phyloP scores from a whole-genome alignment of 2,113 vertebrate species.

The Trogon surrucura region DNA sequence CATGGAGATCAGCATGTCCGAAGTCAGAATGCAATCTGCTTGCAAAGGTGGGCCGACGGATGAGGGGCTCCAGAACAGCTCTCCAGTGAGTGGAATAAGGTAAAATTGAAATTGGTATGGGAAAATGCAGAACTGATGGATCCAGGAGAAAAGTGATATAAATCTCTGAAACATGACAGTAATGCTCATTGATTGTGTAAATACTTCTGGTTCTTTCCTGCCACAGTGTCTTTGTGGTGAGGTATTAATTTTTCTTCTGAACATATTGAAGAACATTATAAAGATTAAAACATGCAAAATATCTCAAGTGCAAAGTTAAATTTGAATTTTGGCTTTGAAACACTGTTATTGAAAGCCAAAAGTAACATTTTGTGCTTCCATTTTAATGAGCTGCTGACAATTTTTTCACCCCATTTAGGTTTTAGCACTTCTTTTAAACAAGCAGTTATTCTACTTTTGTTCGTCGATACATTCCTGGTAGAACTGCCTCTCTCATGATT shows the following conservation, averaged over 20 bases:
- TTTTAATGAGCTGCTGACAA: not conserved
- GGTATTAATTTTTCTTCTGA: not conserved
- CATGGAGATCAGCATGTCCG: not conserved
- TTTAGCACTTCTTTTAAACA: not conserved
- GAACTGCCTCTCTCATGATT: not conserved
- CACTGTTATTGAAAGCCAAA: not conserved
- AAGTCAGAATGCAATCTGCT: not conserved
- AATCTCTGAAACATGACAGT: not conserved
- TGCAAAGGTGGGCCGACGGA: not conserved
- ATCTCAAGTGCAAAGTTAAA: not conserved
- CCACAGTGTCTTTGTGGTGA: not conserved
- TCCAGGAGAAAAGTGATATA: not conserved
- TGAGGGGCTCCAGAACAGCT: not conserved
- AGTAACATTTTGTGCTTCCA: not conserved
- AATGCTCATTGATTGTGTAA: not conserved
- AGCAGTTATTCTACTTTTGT: slow-evolving; percentile 1
- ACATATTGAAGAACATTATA: not conserved
- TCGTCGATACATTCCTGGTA: not conserved
- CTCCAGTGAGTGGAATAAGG: not conserved
- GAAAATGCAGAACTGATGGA: not conserved
- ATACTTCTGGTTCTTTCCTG: not conserved
- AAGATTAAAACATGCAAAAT: not conserved
- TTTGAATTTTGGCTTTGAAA: not conserved
- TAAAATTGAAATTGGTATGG: not conserved
- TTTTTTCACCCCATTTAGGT: slow-evolving; percentile 6